Percentiles rank a stretch among this genome's conserved stretches.
These are phyloP conservation scores for Latrodectus elegans DNA, from an alignment of 2,888 invertebrate genomes.

Conservation along the genomic window DNA sequence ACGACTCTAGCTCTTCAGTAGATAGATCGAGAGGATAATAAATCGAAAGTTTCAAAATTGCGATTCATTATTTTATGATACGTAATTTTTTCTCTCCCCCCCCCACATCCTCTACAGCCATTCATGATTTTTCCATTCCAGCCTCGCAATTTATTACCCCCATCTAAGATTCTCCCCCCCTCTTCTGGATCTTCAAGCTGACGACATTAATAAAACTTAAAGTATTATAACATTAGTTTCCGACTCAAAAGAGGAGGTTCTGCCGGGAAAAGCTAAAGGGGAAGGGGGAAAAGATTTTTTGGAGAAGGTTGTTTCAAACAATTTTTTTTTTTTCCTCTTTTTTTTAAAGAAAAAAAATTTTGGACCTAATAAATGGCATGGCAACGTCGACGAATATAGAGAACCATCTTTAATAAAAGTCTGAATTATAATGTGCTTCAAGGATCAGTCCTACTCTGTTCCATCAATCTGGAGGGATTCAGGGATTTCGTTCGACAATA, in stretches of 20 bases:
- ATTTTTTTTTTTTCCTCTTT: constrained; percentile 14
- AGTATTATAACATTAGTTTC: constrained; percentile 69
- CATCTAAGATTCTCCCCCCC: background rate
- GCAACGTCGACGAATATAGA: background rate
- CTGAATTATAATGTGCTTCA: constrained; percentile 11
- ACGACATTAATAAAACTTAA: constrained; percentile 69
- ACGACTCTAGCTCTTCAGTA: constrained; percentile 51
- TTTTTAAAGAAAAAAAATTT: background rate
- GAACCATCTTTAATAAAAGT: constrained; percentile 35
- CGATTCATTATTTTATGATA: constrained; percentile 69
- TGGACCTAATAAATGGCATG: constrained; percentile 39
- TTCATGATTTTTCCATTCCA: constrained; percentile 16
- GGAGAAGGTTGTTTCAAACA: background rate
- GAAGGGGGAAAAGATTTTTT: constrained; percentile 9
- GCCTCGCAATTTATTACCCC: constrained; percentile 53
- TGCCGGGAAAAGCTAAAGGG: constrained; percentile 12
- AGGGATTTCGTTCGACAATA: too few species aligned
- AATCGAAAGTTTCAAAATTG: constrained; percentile 47
- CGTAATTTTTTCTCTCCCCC: constrained; percentile 32
- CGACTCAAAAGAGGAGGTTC: constrained; percentile 25
- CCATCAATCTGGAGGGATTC: too few species aligned
- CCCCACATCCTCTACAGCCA: background rate
- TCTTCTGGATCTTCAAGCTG: constrained; percentile 17
- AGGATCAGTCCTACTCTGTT: background rate
- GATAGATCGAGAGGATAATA: constrained; percentile 53